These are phyloP conservation scores for Vipera latastei DNA, from an alignment of 2,797 vertebrate genomes.

Conservation along the genomic window DNA sequence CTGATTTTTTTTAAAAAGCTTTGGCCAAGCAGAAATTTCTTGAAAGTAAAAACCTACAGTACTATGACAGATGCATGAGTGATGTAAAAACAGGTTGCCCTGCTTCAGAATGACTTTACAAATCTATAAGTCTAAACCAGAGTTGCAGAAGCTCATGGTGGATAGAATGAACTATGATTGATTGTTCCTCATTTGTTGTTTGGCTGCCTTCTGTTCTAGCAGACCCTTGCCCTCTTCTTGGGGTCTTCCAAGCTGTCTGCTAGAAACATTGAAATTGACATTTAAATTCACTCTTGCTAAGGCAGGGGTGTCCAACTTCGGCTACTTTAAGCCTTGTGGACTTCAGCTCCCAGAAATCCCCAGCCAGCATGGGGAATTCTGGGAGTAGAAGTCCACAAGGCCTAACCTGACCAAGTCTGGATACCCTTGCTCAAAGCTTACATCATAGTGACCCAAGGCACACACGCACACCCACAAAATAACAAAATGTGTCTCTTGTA, in stretches of 20 bases:
- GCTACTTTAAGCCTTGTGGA: neutral
- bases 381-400: neutral
- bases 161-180: too few species aligned
- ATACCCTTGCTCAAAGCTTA: neutral
- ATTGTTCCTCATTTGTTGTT: neutral
- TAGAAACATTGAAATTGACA: neutral
- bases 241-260: neutral
- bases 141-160: neutral
- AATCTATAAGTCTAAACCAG: neutral
- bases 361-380: neutral
- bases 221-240: neutral
- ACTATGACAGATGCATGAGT: neutral
- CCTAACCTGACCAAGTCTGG: neutral
- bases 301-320: neutral
- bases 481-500: neutral
- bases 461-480: neutral
- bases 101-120: neutral
- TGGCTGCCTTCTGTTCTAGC: too few species aligned
- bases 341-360: neutral
- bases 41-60: neutral
- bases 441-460: neutral
- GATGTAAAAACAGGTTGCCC: neutral
- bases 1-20: neutral
- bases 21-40: neutral
- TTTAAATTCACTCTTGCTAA: neutral